Evolutionary conservation across 2,888 invertebrate species (phyloP).

Genomic region (Ferdinandea cuprea): DNA sequence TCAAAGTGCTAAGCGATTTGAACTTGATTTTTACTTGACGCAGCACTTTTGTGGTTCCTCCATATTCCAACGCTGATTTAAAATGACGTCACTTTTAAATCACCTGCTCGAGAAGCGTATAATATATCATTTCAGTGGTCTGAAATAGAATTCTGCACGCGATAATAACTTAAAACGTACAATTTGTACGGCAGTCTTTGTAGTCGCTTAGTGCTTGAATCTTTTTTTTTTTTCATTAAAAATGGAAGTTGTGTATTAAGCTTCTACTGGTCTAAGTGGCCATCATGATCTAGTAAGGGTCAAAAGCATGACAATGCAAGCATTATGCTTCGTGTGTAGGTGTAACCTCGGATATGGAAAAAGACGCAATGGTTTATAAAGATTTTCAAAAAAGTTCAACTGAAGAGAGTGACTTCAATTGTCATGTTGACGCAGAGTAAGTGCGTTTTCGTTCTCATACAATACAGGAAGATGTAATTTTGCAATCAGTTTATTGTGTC

Average conservation of each 20-base stretch:
- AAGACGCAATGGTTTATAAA: slow-evolving; percentile 47
- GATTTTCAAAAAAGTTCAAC: not conserved
- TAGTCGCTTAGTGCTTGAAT: slow-evolving; percentile 14
- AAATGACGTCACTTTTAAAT: slow-evolving; percentile 62
- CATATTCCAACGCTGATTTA: slow-evolving; percentile 2
- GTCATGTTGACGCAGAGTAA: not conserved
- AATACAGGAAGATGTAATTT: slow-evolving; percentile 47
- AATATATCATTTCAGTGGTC: slow-evolving; percentile 57
- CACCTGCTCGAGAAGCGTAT: slow-evolving; percentile 55
- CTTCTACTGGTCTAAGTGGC: slow-evolving; percentile 52
- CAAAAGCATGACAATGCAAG: slow-evolving; percentile 62
- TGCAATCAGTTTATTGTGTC: not conserved
- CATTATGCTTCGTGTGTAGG: slow-evolving; percentile 45
- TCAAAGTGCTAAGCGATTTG: slow-evolving; percentile 64
- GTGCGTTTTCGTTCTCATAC: slow-evolving; percentile 39
- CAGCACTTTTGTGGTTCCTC: slow-evolving; percentile 35
- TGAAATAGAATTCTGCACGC: slow-evolving; percentile 58
- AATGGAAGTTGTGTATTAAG: not conserved
- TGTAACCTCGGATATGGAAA: slow-evolving; percentile 53
- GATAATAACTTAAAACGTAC: slow-evolving; percentile 45
- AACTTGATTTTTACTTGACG: slow-evolving; percentile 61
- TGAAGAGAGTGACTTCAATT: slow-evolving; percentile 8
- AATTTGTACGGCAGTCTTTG: not conserved
- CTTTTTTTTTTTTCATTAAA: not conserved
- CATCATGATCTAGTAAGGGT: slow-evolving; percentile 62